Percentiles rank a stretch among this genome's conserved stretches.
Evolutionary conservation across 2,113 vertebrate species (phyloP).

Genomic region (Ageneiosus marmoratus): DNA sequence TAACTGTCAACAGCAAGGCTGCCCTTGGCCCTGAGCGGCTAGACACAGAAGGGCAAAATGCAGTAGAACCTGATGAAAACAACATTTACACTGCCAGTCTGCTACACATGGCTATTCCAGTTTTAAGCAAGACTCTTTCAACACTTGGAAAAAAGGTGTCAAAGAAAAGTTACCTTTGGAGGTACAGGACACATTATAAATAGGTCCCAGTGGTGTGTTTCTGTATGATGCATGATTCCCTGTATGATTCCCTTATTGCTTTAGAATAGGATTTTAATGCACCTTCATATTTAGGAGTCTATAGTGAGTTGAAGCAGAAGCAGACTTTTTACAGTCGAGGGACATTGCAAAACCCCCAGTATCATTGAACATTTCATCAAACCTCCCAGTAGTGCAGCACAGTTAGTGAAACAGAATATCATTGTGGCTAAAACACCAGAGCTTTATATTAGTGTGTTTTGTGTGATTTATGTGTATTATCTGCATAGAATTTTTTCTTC

Average conservation of each 20-base stretch:
- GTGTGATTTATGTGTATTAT: no score
- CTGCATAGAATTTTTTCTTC: neutral
- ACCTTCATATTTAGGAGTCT: slow-evolving; percentile 8
- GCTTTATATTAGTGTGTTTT: slow-evolving; percentile 4
- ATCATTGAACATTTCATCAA: slow-evolving; percentile 66
- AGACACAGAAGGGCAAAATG: slow-evolving; percentile 59
- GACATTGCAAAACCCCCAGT: slow-evolving; percentile 63
- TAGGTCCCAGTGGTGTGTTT: slow-evolving; percentile 64
- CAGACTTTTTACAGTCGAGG: slow-evolving; percentile 35
- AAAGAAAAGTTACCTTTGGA: slow-evolving; percentile 57
- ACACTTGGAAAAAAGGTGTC: slow-evolving; percentile 68
- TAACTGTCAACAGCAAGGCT: slow-evolving; percentile 61
- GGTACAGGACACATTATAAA: slow-evolving; percentile 62
- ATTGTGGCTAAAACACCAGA: slow-evolving; percentile 57
- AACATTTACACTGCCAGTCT: slow-evolving; percentile 59
- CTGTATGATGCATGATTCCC: slow-evolving; percentile 58
- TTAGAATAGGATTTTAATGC: slow-evolving; percentile 27
- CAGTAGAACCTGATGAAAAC: slow-evolving; percentile 65
- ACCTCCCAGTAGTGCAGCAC: slow-evolving; percentile 31
- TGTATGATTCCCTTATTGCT: slow-evolving; percentile 42
- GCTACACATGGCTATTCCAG: slow-evolving; percentile 58
- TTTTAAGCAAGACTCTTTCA: slow-evolving; percentile 73
- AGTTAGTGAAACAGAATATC: slow-evolving; percentile 70
- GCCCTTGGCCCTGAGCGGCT: slow-evolving; percentile 55
- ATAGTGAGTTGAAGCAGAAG: slow-evolving; percentile 55